Percentiles rank a stretch among this genome's conserved stretches.
Evolutionary conservation across 2,113 vertebrate genomes (phyloP).

Genomic region (Craseonycteris thonglongyai): DNA sequence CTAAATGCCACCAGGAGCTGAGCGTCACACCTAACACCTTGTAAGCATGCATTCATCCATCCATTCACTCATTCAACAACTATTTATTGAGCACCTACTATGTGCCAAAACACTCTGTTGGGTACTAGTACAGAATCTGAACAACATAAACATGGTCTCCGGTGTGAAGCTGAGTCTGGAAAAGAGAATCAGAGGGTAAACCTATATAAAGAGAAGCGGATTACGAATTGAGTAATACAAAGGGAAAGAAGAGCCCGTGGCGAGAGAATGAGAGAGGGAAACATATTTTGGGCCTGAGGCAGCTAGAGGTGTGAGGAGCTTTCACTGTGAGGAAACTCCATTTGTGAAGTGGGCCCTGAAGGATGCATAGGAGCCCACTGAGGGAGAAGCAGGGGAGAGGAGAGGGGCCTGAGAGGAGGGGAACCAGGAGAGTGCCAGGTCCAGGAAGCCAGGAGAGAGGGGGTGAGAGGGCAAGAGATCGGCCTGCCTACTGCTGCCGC

Average conservation of each 20-base stretch:
- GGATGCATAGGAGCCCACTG: neutral
- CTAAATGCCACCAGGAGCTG: neutral
- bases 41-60: neutral
- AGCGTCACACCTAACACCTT: neutral
- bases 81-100: neutral
- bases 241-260: neutral
- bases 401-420: neutral
- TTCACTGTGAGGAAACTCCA: neutral
- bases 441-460: neutral
- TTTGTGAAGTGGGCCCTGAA: neutral
- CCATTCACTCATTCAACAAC: neutral
- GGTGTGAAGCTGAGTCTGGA: neutral
- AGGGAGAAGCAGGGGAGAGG: neutral
- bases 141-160: neutral
- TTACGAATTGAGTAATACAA: neutral
- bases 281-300: accelerated
- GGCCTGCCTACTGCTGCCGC: neutral
- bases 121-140: neutral
- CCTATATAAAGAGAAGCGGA: neutral
- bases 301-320: neutral
- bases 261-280: neutral
- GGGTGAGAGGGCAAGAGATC: neutral
- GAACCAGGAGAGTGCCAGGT: neutral
- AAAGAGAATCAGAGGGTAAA: neutral
- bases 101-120: neutral